Evolutionary conservation across 2,797 vertebrate species (phyloP), one percentile per base, ranked within the genome.

Genomic region (Gallirallus australis): DNA sequence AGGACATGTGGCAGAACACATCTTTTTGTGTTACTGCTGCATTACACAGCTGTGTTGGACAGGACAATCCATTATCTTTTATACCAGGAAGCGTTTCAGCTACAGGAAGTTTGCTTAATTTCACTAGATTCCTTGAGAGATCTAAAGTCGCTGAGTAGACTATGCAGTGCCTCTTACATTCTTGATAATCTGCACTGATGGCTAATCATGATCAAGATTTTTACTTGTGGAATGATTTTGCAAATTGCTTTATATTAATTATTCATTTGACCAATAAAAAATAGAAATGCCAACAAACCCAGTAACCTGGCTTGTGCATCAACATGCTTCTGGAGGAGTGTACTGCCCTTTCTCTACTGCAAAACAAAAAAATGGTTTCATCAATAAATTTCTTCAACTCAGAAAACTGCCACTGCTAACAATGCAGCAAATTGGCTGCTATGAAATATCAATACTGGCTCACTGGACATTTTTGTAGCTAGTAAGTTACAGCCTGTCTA

Each of bases 21-120:
- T 91, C 80, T n/a, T 86, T 91, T 86, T 92, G 66, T 73, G n/a
- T 66, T 96, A 88, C 79, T 31, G 21, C 37, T 77, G 64, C 52
- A n/a, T 66, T 94, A 39, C n/a, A 70, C 56, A 82, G 40, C 23
- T 82, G 27, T 57, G 35, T 23, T 87, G 68, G 27, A 85, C 27
- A 59, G 21, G 39, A 10, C 4, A 85, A 66, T 63, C 11, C 60
- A 60, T 82, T 66, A 33, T 8, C 23, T 80, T 85, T 50, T 63
- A 48, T 66, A n/a, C 14, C 3, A 77, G 64, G 35, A 76, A 82
- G 7, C 0, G 0, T 75, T 89, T 83, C 57, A 73, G 1, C 17
- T 56, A 14, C 20, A 61, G 50, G 42, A 59, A 27, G 12, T 86
- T 63, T 80, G 35, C 30, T 80, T 80, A 77, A 77, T 75, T 20